Base-by-base conservation (phyloP, 1,140 invertebrate species). In the Drosophila repletoides region DNA sequence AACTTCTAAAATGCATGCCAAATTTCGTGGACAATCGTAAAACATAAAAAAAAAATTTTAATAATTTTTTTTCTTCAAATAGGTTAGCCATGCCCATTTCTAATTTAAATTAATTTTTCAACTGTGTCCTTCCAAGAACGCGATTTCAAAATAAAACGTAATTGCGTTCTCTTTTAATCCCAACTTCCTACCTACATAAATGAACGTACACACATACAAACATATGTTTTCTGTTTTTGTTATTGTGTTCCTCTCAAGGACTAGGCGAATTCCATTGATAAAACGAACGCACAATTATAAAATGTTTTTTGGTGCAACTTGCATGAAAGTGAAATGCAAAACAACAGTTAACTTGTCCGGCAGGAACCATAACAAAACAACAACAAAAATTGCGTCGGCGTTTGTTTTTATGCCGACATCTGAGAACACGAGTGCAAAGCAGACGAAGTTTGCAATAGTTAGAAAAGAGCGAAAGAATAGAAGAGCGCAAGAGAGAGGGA, bases 281-380 rank as follows among this genome's bases (percentile, higher is more conserved):
- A 58, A 24, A 43, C 22, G n/a, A 26, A 21, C 36, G 24, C 24
- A 41, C 34, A 41, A 29, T 49, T 26, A 59, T 6, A 33, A 59
- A 28, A n/a, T n/a, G n/a, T n/a, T 17, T 26, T 26, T 41, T 6
- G 28, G n/a, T 33, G 36, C 17, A 48, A 14, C 34, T 59, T 34
- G n/a, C 10, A 34, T 43, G 21, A 66, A 59, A 66, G 55, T 45
- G 45, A 66, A 60, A 49, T 46, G 53, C 29, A 58, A n/a, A n/a
- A 28, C 22, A 19, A 29, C 26, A 26, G 10, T 26, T 15, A 43
- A 34, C 36, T 33, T 17, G 59, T 26, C 26, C 10, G 49, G 1
- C 31, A 17, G 17, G 19, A 53, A 22, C 14, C 55, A 64, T 26
- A 51, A 52, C 21, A 67, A 48, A 56, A 60, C 19, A 49, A 36